phyloP scores from a whole-genome alignment of 1,140 invertebrate species.

The Tenebrio molitor region DNA sequence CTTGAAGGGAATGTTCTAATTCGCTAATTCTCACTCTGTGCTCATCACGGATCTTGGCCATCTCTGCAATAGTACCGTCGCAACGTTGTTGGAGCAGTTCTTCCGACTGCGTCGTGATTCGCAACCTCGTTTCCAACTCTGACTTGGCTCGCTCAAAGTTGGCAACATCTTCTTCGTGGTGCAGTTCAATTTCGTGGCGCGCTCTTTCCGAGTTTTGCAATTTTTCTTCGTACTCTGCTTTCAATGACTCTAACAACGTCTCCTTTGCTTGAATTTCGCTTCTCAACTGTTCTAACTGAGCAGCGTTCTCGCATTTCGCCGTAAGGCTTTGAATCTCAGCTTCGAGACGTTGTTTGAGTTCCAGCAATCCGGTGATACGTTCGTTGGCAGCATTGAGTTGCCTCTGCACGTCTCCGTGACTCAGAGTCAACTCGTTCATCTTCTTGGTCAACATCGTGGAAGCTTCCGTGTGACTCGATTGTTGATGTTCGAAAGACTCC shows the following conservation, averaged over 20 bases:
- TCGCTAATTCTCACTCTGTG: constrained; percentile 12
- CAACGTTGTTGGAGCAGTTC: constrained; percentile 11
- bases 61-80: neutral
- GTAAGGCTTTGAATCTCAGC: constrained; percentile 64
- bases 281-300: constrained; percentile 56
- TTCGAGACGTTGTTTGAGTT: constrained; percentile 69
- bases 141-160: constrained; percentile 18
- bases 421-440: constrained; percentile 10
- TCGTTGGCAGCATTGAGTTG: constrained; percentile 62
- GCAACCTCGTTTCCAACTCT: constrained; percentile 46
- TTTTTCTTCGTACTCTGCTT: constrained; percentile 44
- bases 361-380: constrained; percentile 66
- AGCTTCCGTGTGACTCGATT: neutral
- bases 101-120: constrained; percentile 38
- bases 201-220: constrained; percentile 33
- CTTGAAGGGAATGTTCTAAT: constrained; percentile 21
- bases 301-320: constrained; percentile 54
- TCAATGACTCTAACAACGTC: constrained; percentile 52
- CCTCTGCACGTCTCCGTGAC: constrained; percentile 67
- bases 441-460: neutral
- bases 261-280: constrained; percentile 53
- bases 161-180: constrained; percentile 1
- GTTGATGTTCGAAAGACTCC: constrained; percentile 13
- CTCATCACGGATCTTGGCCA: constrained; percentile 14
- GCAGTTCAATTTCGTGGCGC: constrained; percentile 22